Conservation (phyloP, 1,140 invertebrate species). For the Nilaparvata lugens region DNA sequence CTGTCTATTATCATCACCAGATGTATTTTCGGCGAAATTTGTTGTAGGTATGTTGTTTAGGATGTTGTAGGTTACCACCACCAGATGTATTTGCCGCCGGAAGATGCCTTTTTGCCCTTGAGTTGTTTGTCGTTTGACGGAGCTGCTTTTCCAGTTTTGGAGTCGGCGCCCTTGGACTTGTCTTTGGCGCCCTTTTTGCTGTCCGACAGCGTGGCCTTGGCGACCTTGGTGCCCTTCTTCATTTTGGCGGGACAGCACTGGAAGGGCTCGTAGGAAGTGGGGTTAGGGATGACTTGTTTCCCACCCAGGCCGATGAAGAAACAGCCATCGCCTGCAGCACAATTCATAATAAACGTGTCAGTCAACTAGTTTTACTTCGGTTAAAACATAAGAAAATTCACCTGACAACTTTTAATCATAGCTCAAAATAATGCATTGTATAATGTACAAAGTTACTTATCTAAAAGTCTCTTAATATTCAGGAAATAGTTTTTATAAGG, state of each 20-base stretch:
- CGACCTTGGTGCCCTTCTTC: constrained; percentile 56
- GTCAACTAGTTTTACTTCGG: too few species aligned
- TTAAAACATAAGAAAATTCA: too few species aligned
- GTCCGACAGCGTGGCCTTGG: constrained; percentile 27
- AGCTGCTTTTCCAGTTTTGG: constrained; percentile 33
- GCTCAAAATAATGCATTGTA: too few species aligned
- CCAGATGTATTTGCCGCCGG: constrained; percentile 64
- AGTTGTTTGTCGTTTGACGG: constrained; percentile 34
- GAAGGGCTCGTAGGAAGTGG: constrained; percentile 74
- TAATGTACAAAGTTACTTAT: too few species aligned
- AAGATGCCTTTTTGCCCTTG: constrained; percentile 71
- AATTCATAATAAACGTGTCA: constrained; percentile 22
- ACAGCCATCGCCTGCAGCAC: constrained; percentile 83
- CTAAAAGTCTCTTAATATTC: too few species aligned
- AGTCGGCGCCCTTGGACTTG: constrained; percentile 28
- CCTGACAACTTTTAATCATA: too few species aligned
- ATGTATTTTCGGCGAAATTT: too few species aligned
- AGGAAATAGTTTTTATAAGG: too few species aligned
- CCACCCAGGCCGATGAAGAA: constrained; percentile 88
- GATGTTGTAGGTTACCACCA: constrained; percentile 55
- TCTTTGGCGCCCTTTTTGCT: constrained; percentile 12
- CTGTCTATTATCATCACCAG: too few species aligned
- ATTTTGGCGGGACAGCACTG: constrained; percentile 82
- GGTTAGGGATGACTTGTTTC: constrained; percentile 62
- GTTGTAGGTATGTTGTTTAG: too few species aligned